Evolutionary conservation across 2,113 vertebrate genomes (phyloP), one percentile per base, ranked within the genome.

Genomic region (Butorides virescens): DNA sequence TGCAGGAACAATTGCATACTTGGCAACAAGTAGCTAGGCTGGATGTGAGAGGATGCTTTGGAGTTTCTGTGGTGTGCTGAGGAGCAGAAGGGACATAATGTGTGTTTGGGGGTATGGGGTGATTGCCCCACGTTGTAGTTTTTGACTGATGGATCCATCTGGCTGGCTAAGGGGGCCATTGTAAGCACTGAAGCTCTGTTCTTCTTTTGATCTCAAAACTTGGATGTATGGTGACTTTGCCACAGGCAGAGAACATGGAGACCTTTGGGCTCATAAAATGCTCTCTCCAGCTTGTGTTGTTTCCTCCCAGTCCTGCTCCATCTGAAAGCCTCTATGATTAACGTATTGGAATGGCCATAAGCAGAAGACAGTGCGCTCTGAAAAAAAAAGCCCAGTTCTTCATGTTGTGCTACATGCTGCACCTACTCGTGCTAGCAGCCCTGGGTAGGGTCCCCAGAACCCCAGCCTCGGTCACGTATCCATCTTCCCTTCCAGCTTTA

Each of bases 241-340:
- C 32, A 32, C 2, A 14, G 67, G 32, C 55, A 74, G 91, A 77
- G 65, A 88, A 29, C 53, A 7, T 12, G 49, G 76, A 91, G 53
- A 88, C 49, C 77, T 95, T 76, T 91, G 88, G 53, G 50, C 50
- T 76, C 10, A 4, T 56, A 36, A 89, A 92, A 53, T 61, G 34
- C 65, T 72, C 10, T 77, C 59, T 90, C 9, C 59, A 83, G 67
- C 52, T 36, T 61, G 8, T 36, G 1, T 47, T 72, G 49, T 76
- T 88, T 67, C 22, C 6, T 13, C 5, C 9, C 9, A 30, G 20
- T 58, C 49, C 68, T 81, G 39, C 42, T 91, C 34, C n/a, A 10
- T 65, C 58, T 76, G 74, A 36, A 72, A 91, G 37, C 49, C 62
- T 46, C 32, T 34, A 11, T 23, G 26, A 1, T 79, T 55, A 80